phyloP scores from a whole-genome alignment of 2,797 vertebrate genomes.

The Novumbra hubbsi region DNA sequence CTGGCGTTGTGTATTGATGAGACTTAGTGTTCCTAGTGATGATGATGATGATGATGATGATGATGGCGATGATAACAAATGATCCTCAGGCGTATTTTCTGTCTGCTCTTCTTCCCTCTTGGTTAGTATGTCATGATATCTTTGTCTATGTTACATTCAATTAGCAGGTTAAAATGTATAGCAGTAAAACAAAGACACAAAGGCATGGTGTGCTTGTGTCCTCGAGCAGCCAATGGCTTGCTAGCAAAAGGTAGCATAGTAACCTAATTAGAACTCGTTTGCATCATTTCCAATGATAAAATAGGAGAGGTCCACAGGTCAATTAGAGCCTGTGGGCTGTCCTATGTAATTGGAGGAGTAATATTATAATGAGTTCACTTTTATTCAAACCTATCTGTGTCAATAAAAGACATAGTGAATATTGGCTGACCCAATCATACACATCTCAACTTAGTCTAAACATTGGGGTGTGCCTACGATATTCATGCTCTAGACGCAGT shows the following conservation, averaged over 20 bases:
- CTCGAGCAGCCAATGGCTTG: constrained; percentile 58
- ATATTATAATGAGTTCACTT: constrained; percentile 72
- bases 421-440: constrained; percentile 37
- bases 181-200: constrained; percentile 49
- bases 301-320: constrained; percentile 72
- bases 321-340: constrained; percentile 79
- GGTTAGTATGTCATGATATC: constrained; percentile 37
- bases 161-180: constrained; percentile 53
- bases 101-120: constrained; percentile 13
- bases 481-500: constrained; percentile 30
- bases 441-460: constrained; percentile 43
- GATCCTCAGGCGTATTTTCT: constrained; percentile 26
- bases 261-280: constrained; percentile 76
- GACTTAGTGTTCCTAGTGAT: too few relatives aligned
- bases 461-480: constrained; percentile 10
- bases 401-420: constrained; percentile 64
- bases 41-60: background rate
- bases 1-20: background rate
- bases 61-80: background rate
- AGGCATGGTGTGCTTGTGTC: constrained; percentile 58
- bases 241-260: constrained; percentile 63
- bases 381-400: constrained; percentile 74
- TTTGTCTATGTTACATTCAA: constrained; percentile 57
- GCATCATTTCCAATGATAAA: constrained; percentile 72
- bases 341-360: constrained; percentile 66